A percentile compares a stretch with the other conserved stretches of the same genome.
phyloP scores from a whole-genome alignment of 2,888 invertebrate species.

The Lithosia quadra region DNA sequence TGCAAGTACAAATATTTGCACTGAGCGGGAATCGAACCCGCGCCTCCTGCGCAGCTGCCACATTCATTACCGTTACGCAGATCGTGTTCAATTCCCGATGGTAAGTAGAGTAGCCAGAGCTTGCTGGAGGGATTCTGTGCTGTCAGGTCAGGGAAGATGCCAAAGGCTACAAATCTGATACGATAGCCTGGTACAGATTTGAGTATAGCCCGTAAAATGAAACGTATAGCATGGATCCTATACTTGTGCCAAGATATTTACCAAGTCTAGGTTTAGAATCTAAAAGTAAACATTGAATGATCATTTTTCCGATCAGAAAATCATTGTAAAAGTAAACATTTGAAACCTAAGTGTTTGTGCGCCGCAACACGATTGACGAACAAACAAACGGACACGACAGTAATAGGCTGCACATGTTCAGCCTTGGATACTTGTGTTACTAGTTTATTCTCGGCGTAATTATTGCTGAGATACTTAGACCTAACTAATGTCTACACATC shows the following conservation, averaged over 20 bases:
- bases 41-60: too few species aligned
- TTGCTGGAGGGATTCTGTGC: too few species aligned
- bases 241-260: not conserved
- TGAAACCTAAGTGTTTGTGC: constrained; percentile 21
- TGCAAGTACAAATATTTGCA: too few species aligned
- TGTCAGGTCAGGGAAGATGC: too few species aligned
- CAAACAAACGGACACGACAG: constrained; percentile 28
- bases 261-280: constrained; percentile 7
- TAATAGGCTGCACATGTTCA: constrained; percentile 32
- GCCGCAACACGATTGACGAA: constrained; percentile 28
- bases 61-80: too few species aligned
- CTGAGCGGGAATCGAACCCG: too few species aligned
- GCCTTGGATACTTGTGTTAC: constrained; percentile 28
- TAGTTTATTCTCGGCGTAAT: constrained; percentile 19
- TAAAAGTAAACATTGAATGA: constrained; percentile 19
- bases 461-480: constrained; percentile 1
- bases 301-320: too few species aligned
- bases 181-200: not conserved
- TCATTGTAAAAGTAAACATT: constrained; percentile 19
- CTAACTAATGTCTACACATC: not conserved
- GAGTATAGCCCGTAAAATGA: not conserved
- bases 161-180: not conserved
- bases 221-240: not conserved
- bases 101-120: too few species aligned
- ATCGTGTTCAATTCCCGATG: too few species aligned